Conservation (phyloP, 2,113 vertebrate genomes). For the Xiphophorus maculatus region DNA sequence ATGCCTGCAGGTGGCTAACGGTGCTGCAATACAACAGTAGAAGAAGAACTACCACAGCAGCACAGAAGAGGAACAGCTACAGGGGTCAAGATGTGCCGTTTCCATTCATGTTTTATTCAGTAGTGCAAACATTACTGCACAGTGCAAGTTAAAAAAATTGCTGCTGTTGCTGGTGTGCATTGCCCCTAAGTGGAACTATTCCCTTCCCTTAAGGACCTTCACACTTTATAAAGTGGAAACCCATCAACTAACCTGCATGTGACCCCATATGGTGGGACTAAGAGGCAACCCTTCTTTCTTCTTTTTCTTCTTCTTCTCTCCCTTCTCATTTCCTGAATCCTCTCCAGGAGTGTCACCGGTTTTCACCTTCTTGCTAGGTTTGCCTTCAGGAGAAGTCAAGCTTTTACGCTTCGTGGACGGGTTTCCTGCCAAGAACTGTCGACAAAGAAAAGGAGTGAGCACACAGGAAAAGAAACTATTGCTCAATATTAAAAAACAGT, state of each 20-base stretch:
- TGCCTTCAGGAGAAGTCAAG: slow-evolving; percentile 86
- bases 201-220: too few species aligned
- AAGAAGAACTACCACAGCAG: too few species aligned
- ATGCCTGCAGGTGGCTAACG: not conserved
- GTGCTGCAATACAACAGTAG: too few species aligned
- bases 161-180: too few species aligned
- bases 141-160: too few species aligned
- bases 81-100: too few species aligned
- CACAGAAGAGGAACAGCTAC: too few species aligned
- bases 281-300: slow-evolving; percentile 83
- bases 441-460: slow-evolving; percentile 4
- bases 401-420: slow-evolving; percentile 90
- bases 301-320: slow-evolving; percentile 73
- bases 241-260: slow-evolving; percentile 81
- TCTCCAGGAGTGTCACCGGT: slow-evolving; percentile 71
- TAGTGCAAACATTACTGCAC: too few species aligned
- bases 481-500: not conserved
- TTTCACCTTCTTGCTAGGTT: slow-evolving; percentile 87
- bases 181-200: too few species aligned
- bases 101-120: too few species aligned
- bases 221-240: not conserved
- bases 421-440: slow-evolving; percentile 93
- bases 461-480: not conserved
- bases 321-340: slow-evolving; percentile 72
- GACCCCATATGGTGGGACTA: slow-evolving; percentile 91